Evolutionary conservation across 2,113 vertebrate species (phyloP).

Genomic region (Accipiter virgatus): DNA sequence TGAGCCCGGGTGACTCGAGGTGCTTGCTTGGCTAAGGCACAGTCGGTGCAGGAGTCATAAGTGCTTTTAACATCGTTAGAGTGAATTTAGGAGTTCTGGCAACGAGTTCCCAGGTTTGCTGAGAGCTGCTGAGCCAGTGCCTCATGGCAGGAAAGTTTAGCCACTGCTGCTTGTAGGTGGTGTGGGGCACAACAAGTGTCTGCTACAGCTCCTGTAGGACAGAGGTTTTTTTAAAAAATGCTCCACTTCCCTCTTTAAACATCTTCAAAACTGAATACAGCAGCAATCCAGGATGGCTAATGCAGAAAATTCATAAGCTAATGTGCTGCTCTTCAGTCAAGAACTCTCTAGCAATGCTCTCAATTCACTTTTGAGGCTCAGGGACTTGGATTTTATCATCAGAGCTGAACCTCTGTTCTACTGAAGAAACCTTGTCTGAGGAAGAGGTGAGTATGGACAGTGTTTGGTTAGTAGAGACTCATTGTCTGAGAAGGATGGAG

Average conservation of each 20-base stretch:
- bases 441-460: not conserved
- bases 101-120: not conserved
- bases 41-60: fast-evolving
- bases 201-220: not conserved
- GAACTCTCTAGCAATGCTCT: not conserved
- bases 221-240: not conserved
- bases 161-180: not conserved
- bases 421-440: not conserved
- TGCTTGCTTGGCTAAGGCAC: not conserved
- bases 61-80: fast-evolving
- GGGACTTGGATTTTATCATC: not conserved
- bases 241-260: not conserved
- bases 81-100: not conserved
- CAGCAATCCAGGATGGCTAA: not conserved
- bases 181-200: fast-evolving
- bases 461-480: not conserved
- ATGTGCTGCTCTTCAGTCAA: not conserved
- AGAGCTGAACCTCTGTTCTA: not conserved
- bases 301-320: not conserved
- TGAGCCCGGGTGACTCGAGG: fast-evolving
- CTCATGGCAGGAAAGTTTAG: not conserved
- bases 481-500: not conserved
- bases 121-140: not conserved
- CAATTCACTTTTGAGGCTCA: not conserved
- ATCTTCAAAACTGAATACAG: not conserved